These are phyloP conservation scores for Musca domestica DNA, from an alignment of 1,140 invertebrate species.

Conservation along the genomic window DNA sequence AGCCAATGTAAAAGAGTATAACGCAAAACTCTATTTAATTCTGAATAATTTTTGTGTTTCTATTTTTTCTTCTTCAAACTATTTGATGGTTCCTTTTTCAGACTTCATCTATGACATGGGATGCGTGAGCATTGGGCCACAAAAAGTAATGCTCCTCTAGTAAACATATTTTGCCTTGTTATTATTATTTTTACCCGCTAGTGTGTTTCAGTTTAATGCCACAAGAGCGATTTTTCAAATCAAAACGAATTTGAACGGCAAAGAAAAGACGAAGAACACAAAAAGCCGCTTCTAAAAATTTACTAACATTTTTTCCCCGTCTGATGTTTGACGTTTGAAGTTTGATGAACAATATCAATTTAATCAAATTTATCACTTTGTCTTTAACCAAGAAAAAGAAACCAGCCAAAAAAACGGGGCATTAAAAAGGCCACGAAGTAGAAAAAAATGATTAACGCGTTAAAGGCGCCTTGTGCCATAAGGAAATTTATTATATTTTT, in stretches of 20 bases:
- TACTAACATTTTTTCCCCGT: not conserved
- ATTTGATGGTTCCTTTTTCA: slow-evolving; percentile 6
- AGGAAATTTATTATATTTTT: slow-evolving; percentile 15
- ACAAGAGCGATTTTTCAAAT: slow-evolving; percentile 2
- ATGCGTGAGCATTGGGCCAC: too few relatives aligned
- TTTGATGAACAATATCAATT: slow-evolving; percentile 23
- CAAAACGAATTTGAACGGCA: not conserved
- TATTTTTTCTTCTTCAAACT: not conserved
- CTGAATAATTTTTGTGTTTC: not conserved
- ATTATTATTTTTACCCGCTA: too few relatives aligned
- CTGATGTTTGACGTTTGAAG: not conserved
- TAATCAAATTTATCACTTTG: slow-evolving; percentile 26
- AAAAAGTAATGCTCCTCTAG: too few relatives aligned
- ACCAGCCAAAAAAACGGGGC: not conserved
- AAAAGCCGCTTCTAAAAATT: not conserved
- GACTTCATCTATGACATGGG: too few relatives aligned
- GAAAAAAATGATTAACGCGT: slow-evolving; percentile 14
- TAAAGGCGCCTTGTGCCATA: slow-evolving; percentile 19
- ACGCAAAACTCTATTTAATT: too few relatives aligned
- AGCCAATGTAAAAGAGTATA: too few relatives aligned
- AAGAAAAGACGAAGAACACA: not conserved
- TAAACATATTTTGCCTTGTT: too few relatives aligned
- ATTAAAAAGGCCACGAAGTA: too few relatives aligned
- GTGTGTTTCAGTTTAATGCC: not conserved
- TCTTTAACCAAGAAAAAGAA: slow-evolving; percentile 1